Evolutionary conservation across 2,797 vertebrate species (phyloP).

Genomic region (Discoglossus pictus): DNA sequence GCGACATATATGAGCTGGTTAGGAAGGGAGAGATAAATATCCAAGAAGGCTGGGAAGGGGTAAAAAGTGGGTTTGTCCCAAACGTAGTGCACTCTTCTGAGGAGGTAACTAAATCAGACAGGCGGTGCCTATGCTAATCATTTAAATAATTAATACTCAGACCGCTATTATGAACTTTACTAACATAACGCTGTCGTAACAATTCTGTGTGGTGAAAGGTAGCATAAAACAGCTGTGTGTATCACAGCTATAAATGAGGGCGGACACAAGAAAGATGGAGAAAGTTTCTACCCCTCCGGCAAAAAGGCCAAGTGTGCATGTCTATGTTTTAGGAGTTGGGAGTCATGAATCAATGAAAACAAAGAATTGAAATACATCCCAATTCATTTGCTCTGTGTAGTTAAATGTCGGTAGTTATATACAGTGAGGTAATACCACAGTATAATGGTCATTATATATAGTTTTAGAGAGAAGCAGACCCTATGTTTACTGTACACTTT

Average conservation of each 20-base stretch:
- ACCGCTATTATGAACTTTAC: slow-evolving; percentile 57
- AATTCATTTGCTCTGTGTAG: slow-evolving; percentile 54
- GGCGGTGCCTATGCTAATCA: slow-evolving; percentile 92
- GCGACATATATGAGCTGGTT: slow-evolving; percentile 94
- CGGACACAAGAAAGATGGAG: slow-evolving; percentile 46
- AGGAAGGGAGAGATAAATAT: slow-evolving; percentile 93
- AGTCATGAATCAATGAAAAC: slow-evolving; percentile 39
- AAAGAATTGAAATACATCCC: slow-evolving; percentile 26
- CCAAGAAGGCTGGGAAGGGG: slow-evolving; percentile 98
- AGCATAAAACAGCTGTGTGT: slow-evolving; percentile 39
- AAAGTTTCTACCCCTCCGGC: slow-evolving; percentile 53
- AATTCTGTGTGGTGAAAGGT: slow-evolving; percentile 60
- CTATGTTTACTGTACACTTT: slow-evolving; percentile 45
- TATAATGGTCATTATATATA: slow-evolving; percentile 39
- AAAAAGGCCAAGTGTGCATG: slow-evolving; percentile 65
- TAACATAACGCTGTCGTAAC: slow-evolving; percentile 63
- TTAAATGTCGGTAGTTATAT: slow-evolving; percentile 44
- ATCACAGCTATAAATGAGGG: slow-evolving; percentile 54
- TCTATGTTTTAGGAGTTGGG: slow-evolving; percentile 57
- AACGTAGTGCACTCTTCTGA: slow-evolving; percentile 97
- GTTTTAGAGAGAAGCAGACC: slow-evolving; percentile 29
- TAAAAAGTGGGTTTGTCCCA: slow-evolving; percentile 96
- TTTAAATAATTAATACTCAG: slow-evolving; percentile 46
- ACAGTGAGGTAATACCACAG: slow-evolving; percentile 49
- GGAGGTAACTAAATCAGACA: slow-evolving; percentile 96